Percentiles rank a stretch among this genome's conserved stretches.
Conservation (phyloP, 2,888 invertebrate species). For the Rhamphomyia laevipes region DNA sequence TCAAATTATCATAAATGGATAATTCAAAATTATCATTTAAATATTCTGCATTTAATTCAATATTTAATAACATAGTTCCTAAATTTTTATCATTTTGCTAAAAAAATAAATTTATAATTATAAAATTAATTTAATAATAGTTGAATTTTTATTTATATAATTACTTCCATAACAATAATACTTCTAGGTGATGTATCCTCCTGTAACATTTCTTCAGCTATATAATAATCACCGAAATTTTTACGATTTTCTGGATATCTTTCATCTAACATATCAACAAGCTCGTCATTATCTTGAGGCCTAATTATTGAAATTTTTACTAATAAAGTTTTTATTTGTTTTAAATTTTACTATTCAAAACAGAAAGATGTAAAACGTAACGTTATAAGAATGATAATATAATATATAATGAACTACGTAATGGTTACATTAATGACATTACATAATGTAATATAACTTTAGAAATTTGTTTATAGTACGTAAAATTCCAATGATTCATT, state of each 20-base stretch:
- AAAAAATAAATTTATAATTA: neutral
- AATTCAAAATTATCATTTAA: slow-evolving; percentile 50
- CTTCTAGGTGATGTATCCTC: slow-evolving; percentile 25
- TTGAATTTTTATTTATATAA: too few species aligned
- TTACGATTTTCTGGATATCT: slow-evolving; percentile 39
- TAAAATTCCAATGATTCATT: too few species aligned
- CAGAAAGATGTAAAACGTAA: too few species aligned
- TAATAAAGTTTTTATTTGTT: neutral
- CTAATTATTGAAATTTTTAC: slow-evolving; percentile 28
- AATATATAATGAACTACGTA: too few species aligned
- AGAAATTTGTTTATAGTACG: too few species aligned
- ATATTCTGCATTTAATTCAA: slow-evolving; percentile 44
- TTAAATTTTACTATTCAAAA: too few species aligned
- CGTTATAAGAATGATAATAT: too few species aligned
- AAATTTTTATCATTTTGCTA: neutral
- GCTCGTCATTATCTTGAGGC: slow-evolving; percentile 57
- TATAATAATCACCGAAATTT: slow-evolving; percentile 49
- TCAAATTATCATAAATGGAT: slow-evolving; percentile 44
- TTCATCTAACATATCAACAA: slow-evolving; percentile 44
- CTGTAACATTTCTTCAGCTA: slow-evolving; percentile 48
- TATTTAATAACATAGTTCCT: slow-evolving; percentile 36
- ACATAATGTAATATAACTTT: too few species aligned
- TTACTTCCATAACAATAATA: slow-evolving; percentile 47
- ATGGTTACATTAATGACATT: too few species aligned
- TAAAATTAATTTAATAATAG: too few species aligned